phyloP scores from a whole-genome alignment of 2,888 invertebrate genomes.

The Agrotis clavis region DNA sequence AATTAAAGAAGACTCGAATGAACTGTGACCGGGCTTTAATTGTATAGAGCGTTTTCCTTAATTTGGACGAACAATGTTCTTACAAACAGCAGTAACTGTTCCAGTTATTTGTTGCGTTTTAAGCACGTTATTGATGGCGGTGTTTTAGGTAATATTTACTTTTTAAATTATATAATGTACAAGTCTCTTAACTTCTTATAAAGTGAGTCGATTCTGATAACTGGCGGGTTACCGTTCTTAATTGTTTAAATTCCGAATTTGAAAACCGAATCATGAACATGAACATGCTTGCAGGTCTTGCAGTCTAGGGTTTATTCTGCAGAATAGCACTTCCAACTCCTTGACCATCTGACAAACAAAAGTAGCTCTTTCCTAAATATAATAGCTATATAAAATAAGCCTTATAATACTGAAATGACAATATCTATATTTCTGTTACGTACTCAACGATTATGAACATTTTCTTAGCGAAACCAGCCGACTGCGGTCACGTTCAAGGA shows the following conservation, averaged over 20 bases:
- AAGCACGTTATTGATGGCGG: slow-evolving; percentile 28
- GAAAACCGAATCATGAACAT: neutral
- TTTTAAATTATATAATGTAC: neutral
- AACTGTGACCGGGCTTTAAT: slow-evolving; percentile 74
- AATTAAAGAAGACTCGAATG: slow-evolving; percentile 84
- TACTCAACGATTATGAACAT: slow-evolving; percentile 51
- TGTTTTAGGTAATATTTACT: slow-evolving; percentile 7
- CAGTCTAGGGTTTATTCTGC: no score
- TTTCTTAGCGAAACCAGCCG: slow-evolving; percentile 34
- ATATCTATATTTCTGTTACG: slow-evolving; percentile 50
- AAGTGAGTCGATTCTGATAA: neutral
- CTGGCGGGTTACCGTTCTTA: neutral
- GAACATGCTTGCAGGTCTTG: no score
- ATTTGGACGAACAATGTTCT: slow-evolving; percentile 56
- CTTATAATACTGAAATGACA: slow-evolving; percentile 25
- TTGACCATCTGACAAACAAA: neutral
- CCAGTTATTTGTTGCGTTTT: slow-evolving; percentile 45
- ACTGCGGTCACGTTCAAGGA: slow-evolving; percentile 62
- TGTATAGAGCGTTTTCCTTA: slow-evolving; percentile 69
- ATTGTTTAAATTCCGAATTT: neutral
- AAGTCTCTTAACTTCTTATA: neutral
- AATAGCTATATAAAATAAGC: slow-evolving; percentile 20
- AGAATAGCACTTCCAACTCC: neutral
- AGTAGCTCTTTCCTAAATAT: neutral
- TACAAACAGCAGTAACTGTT: slow-evolving; percentile 43